Percentiles rank a stretch among this genome's conserved stretches.
phyloP scores from a whole-genome alignment of 2,113 vertebrate species.

The Epinephelus lanceolatus region DNA sequence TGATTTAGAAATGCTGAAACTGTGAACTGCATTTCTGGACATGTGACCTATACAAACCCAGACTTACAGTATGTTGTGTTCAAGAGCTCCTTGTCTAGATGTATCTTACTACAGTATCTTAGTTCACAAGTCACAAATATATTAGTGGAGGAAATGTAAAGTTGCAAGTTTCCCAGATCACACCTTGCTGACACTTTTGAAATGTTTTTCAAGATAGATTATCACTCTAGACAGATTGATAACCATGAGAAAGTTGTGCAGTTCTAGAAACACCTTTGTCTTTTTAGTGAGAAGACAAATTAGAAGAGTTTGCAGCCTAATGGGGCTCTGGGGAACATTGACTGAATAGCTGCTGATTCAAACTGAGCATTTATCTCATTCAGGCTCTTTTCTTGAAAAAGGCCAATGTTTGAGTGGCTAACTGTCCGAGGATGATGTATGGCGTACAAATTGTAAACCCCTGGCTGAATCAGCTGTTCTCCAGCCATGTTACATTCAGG shows the following conservation, averaged over 20 bases:
- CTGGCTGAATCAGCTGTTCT: no score
- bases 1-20: not conserved
- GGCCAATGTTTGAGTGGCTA: not conserved
- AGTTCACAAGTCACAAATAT: not conserved
- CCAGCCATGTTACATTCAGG: not conserved
- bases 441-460: not conserved
- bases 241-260: not conserved
- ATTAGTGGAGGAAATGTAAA: not conserved
- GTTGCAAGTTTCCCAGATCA: not conserved
- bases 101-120: no score
- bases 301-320: not conserved
- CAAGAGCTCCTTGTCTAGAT: not conserved
- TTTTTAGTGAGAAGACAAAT: constrained; percentile 2
- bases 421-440: not conserved
- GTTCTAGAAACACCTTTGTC: not conserved
- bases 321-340: not conserved
- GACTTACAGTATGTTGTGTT: not conserved
- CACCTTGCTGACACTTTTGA: not conserved
- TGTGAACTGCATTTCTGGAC: not conserved
- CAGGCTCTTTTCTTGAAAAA: not conserved
- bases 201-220: not conserved
- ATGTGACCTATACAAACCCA: not conserved
- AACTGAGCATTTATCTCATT: not conserved
- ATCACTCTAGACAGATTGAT: not conserved
- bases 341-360: not conserved